Percentiles rank a stretch among this genome's conserved stretches.
These are phyloP conservation scores for Gallinago media DNA, from an alignment of 2,113 vertebrate species.

Conservation along the genomic window DNA sequence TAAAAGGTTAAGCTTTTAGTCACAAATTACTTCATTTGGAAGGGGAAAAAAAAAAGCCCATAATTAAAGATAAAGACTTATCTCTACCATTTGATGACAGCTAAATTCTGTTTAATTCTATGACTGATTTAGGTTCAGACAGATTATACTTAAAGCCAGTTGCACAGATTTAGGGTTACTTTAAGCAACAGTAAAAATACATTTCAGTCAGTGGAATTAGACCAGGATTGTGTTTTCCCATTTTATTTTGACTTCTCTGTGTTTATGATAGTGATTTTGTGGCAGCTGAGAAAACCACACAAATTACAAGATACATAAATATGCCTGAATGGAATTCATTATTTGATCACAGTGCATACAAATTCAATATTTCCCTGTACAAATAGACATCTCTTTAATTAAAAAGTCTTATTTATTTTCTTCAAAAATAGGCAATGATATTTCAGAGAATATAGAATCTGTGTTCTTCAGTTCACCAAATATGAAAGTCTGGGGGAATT, in stretches of 20 bases:
- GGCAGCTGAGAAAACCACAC: not conserved
- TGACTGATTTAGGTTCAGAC: not conserved
- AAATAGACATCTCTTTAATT: not conserved
- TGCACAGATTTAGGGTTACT: not conserved
- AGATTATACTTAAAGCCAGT: not conserved
- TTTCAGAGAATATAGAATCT: not conserved
- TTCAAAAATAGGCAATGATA: not conserved
- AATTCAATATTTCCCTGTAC: not conserved
- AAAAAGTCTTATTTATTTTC: not conserved
- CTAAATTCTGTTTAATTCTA: not conserved
- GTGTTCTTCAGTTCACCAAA: not conserved
- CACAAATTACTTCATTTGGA: not conserved
- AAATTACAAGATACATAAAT: not conserved
- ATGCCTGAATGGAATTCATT: not conserved
- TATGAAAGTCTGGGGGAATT: not conserved
- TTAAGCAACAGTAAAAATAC: not conserved
- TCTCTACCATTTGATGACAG: not conserved
- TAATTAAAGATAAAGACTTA: not conserved
- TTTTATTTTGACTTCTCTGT: not conserved
- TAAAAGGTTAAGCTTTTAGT: not conserved
- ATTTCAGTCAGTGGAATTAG: not conserved
- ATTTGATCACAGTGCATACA: not conserved
- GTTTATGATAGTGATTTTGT: not conserved
- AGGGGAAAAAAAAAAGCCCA: not conserved
- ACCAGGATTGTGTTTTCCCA: not conserved